These are phyloP conservation scores for Lysiphlebus fabarum DNA, from an alignment of 1,140 invertebrate species.

Conservation along the genomic window DNA sequence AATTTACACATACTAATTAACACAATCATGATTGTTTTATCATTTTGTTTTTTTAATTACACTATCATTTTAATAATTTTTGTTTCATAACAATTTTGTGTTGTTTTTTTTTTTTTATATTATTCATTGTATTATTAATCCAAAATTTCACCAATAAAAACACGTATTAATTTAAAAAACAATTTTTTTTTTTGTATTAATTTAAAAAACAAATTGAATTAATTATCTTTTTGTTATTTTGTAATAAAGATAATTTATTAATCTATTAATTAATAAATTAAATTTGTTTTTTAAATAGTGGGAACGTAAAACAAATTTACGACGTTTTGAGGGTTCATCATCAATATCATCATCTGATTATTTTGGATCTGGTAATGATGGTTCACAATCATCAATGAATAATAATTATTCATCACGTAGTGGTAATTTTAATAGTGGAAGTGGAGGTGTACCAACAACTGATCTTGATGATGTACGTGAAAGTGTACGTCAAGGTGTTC, in stretches of 20 bases:
- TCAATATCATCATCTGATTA: conserved; percentile 95
- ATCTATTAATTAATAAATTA: neutral
- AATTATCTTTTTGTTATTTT: neutral
- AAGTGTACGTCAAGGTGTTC: conserved; percentile 92
- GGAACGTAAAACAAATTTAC: conserved; percentile 67
- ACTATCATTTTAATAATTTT: too few species aligned
- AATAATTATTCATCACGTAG: conserved; percentile 37
- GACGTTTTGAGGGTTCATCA: conserved; percentile 82
- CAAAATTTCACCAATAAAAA: too few species aligned
- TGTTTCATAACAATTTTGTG: too few species aligned
- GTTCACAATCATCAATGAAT: conserved; percentile 39
- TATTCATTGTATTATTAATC: too few species aligned
- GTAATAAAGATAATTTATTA: conserved; percentile 11
- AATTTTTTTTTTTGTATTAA: too few species aligned
- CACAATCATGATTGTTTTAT: neutral
- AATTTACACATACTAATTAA: conserved; percentile 16
- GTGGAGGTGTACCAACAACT: conserved; percentile 40
- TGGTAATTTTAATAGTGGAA: conserved; percentile 26
- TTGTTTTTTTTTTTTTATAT: too few species aligned
- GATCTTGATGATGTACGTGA: conserved; percentile 94
- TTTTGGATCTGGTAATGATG: conserved; percentile 68
- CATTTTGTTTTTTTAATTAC: too few species aligned
- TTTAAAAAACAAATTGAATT: too few species aligned
- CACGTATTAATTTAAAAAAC: too few species aligned
- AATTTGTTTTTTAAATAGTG: conserved; percentile 47